These are phyloP conservation scores for Panzeria rudis DNA, from an alignment of 2,888 invertebrate species.

Conservation along the genomic window DNA sequence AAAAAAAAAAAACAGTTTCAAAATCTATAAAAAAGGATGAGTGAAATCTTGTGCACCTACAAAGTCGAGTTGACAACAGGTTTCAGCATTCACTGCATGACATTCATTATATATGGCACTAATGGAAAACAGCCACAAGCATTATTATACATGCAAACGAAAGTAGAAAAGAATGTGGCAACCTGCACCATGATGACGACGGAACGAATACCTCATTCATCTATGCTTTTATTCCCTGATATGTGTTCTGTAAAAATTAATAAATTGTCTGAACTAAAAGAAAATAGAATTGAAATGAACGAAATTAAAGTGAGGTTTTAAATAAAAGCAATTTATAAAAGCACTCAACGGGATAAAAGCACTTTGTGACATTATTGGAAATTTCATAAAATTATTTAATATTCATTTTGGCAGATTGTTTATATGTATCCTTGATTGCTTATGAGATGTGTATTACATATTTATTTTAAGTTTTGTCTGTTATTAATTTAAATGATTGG, in stretches of 20 bases:
- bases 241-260: conserved; percentile 44
- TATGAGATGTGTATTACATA: neutral
- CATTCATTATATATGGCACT: conserved; percentile 39
- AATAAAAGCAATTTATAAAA: conserved; percentile 75
- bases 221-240: conserved; percentile 18
- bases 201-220: conserved; percentile 2
- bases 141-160: conserved; percentile 40
- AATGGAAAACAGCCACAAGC: conserved; percentile 65
- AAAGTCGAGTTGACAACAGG: conserved; percentile 14
- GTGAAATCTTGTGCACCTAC: conserved; percentile 18
- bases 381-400: conserved; percentile 73
- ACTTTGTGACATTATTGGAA: conserved; percentile 72
- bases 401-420: neutral
- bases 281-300: conserved; percentile 13
- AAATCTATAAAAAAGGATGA: conserved; percentile 13
- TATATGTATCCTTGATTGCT: neutral
- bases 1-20: conserved; percentile 1
- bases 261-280: conserved; percentile 38
- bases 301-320: conserved; percentile 68
- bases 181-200: conserved; percentile 16
- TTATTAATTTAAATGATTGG: neutral
- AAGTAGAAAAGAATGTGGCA: neutral
- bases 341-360: conserved; percentile 75
- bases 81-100: conserved; percentile 8
- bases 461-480: neutral